Evolutionary conservation across 2,888 invertebrate species (phyloP).

Genomic region (Drosophila mercatorum): DNA sequence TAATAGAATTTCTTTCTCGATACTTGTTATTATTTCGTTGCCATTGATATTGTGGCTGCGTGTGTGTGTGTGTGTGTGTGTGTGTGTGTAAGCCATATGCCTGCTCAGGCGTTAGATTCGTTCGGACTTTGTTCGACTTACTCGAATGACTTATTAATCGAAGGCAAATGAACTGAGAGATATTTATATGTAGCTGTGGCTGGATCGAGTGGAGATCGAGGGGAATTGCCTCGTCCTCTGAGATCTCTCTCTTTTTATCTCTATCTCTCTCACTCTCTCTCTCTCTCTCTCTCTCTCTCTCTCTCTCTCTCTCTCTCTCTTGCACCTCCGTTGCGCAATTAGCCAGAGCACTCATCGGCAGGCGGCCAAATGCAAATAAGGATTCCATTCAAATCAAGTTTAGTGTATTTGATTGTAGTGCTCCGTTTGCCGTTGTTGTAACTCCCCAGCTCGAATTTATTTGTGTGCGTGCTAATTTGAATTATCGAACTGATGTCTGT

Average conservation of each 20-base stretch:
- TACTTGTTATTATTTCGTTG: slow-evolving; percentile 36
- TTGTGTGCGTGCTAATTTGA: slow-evolving; percentile 69
- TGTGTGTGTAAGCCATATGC: background rate
- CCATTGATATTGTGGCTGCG: slow-evolving; percentile 18
- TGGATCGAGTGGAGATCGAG: no score
- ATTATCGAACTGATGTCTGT: slow-evolving; percentile 43
- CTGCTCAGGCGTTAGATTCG: background rate
- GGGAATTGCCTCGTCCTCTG: no score
- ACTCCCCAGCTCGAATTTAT: slow-evolving; percentile 52
- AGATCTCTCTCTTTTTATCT: no score
- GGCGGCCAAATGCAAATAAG: slow-evolving; percentile 21
- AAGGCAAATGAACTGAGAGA: background rate
- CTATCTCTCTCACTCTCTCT: no score
- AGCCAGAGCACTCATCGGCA: slow-evolving; percentile 38
- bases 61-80: no score
- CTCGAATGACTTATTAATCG: slow-evolving; percentile 24
- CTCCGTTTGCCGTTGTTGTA: slow-evolving; percentile 7
- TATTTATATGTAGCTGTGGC: background rate
- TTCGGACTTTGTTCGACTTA: background rate
- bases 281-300: no score
- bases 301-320: no score
- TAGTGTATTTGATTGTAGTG: slow-evolving; percentile 44
- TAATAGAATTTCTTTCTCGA: slow-evolving; percentile 70
- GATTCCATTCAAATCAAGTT: slow-evolving; percentile 16
- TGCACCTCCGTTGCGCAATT: slow-evolving; percentile 65